Conservation (phyloP, 2,113 vertebrate genomes). For the Planiliza haematocheilus region DNA sequence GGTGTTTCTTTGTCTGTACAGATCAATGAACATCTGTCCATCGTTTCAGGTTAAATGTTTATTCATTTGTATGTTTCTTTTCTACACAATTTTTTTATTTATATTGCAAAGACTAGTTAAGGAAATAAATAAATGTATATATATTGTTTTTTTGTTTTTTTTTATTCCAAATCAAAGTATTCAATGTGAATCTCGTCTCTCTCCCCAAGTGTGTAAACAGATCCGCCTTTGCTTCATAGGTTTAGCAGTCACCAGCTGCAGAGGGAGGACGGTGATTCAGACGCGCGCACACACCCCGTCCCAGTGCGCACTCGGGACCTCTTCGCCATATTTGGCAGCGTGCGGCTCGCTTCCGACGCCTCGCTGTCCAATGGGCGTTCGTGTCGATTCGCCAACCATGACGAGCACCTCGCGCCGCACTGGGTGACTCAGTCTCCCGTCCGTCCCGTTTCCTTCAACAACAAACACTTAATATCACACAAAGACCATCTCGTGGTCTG, state of each 20-base stretch:
- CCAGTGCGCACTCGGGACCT: conserved; percentile 28
- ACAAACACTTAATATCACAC: conserved; percentile 41
- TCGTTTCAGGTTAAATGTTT: background rate
- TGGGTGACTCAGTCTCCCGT: conserved; percentile 69
- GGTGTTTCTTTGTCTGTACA: conserved; percentile 18
- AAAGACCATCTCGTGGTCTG: background rate
- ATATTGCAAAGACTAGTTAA: conserved; percentile 11
- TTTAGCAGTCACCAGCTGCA: conserved; percentile 33
- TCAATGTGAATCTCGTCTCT: background rate
- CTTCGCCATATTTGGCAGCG: conserved; percentile 73
- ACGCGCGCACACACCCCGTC: conserved; percentile 25
- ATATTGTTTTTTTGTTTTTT: no score
- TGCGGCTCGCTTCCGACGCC: conserved; percentile 70
- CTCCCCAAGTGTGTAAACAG: conserved; percentile 12
- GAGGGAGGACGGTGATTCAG: conserved; percentile 52
- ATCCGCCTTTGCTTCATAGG: background rate
- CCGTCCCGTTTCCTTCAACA: conserved; percentile 52
- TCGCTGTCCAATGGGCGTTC: conserved; percentile 65
- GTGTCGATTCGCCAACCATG: conserved; percentile 42
- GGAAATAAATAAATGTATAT: conserved; percentile 37
- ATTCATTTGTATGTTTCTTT: conserved; percentile 24
- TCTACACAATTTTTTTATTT: conserved; percentile 41
- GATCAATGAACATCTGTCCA: background rate
- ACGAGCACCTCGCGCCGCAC: conserved; percentile 7
- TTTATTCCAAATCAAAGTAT: conserved; percentile 18